Base-by-base conservation (phyloP, 2,888 invertebrate species). In the Drosophila paranaensis region DNA sequence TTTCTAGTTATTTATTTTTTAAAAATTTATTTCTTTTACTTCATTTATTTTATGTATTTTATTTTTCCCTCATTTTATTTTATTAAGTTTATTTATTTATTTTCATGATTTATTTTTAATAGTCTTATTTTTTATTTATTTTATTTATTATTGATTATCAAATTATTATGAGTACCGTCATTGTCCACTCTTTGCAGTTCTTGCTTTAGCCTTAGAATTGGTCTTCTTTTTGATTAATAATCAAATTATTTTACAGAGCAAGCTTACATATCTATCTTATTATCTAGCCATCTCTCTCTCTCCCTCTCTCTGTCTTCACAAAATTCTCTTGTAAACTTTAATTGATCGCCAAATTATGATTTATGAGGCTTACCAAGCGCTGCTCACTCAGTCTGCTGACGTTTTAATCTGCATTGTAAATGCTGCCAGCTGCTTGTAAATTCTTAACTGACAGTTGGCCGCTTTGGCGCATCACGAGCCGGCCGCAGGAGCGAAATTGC, bases 341-440 rank as follows among this genome's bases (percentile, higher is more conserved):
- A 50, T 50, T 50, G 48, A 16, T 50, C 33, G 16, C 33, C 48
- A 50, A 35, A 35, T 50, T 50, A 35, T 35, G 33, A 50, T 50
- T 50, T 11, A 50, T 33, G 50, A 33, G 50, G n/a, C 16, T 33
- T 20, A 2, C 20, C 20, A 20, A 1, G 20, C 20, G 20, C 20
- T 20, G 6, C 50, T 9, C 50, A 13, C 50, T 16, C 11, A 16
- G 50, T 13, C 13, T 3, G 50, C 50, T 50, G 50, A 13, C 50
- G 13, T 8, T 27, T 57, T 43, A 73, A 73, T 37, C 65, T 50
- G 54, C 58, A 53, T 61, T 74, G 46, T 56, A 45, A 45, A 43
- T n/a, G 25, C 27, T 39, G 51, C 25, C 30, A 43, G 30, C 33
- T 27, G 46, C 62, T 61, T 10, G 43, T 10, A 39, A 39, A 30